Percentiles rank a stretch among this genome's conserved stretches.
These are phyloP conservation scores for Graptemys geographica DNA, from an alignment of 2,797 vertebrate genomes.

Conservation along the genomic window DNA sequence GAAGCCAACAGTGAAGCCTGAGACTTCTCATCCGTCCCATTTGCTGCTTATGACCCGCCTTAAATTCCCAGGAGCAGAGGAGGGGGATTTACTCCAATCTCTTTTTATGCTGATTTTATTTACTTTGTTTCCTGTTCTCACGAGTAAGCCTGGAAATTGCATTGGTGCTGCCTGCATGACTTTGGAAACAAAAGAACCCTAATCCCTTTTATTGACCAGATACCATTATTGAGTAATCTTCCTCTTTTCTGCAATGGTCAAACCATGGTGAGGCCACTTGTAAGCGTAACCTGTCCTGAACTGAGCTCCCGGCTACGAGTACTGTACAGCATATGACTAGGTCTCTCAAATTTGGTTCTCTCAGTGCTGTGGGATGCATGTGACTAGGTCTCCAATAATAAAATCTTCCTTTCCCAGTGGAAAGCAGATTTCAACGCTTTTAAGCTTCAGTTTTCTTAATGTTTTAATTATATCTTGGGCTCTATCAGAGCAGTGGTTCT, in stretches of 20 bases:
- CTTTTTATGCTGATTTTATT: background rate
- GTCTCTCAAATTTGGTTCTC: background rate
- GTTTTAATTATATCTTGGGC: rapidly evolving
- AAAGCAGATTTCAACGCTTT: background rate
- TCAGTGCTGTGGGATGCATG: background rate
- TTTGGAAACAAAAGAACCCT: background rate
- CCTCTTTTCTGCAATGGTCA: background rate
- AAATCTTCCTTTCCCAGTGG: background rate
- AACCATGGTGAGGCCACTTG: background rate
- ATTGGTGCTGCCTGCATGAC: background rate
- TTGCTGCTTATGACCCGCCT: background rate
- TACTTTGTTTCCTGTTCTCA: background rate
- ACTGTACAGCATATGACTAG: too few relatives aligned
- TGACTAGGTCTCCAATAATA: background rate
- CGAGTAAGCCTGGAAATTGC: background rate
- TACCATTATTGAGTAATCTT: background rate
- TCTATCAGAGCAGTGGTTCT: background rate
- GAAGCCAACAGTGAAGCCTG: background rate
- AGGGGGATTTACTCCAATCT: background rate
- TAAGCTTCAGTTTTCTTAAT: rapidly evolving
- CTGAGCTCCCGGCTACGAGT: background rate
- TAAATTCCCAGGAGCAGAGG: background rate
- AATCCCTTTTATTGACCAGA: rapidly evolving
- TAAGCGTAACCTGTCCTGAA: background rate
- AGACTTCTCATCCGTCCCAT: background rate